Conservation (phyloP, 2,797 vertebrate genomes). For the Poecilia velifera region DNA sequence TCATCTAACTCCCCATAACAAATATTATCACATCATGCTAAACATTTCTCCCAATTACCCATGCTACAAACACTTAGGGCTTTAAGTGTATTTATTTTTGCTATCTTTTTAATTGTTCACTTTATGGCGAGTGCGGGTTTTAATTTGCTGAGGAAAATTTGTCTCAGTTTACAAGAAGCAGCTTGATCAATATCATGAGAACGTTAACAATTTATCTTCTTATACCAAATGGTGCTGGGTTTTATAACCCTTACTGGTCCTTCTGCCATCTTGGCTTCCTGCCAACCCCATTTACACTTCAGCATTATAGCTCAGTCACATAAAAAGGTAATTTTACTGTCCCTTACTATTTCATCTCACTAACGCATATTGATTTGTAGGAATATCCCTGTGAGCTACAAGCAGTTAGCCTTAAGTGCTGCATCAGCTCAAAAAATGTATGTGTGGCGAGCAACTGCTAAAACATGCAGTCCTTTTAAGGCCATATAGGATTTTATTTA, state of each 20-base stretch:
- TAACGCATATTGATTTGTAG: slow-evolving; percentile 75
- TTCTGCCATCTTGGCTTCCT: slow-evolving; percentile 52
- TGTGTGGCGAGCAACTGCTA: slow-evolving; percentile 52
- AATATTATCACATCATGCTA: background rate
- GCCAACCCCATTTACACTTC: slow-evolving; percentile 73
- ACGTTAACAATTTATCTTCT: slow-evolving; percentile 39
- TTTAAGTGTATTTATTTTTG: slow-evolving; percentile 6
- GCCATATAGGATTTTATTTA: slow-evolving; percentile 50
- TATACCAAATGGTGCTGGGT: slow-evolving; percentile 50
- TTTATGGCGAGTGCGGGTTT: slow-evolving; percentile 8
- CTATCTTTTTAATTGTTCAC: slow-evolving; percentile 4
- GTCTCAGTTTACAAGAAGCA: slow-evolving; percentile 49
- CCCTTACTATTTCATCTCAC: slow-evolving; percentile 71
- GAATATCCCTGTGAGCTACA: slow-evolving; percentile 71
- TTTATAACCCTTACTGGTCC: slow-evolving; percentile 54
- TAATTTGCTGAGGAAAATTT: slow-evolving; percentile 31
- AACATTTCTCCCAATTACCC: background rate
- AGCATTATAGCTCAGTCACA: slow-evolving; percentile 70
- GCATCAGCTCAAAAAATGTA: slow-evolving; percentile 65
- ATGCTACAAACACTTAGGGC: background rate
- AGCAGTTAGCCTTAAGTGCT: slow-evolving; percentile 51
- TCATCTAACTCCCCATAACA: background rate
- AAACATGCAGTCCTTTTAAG: slow-evolving; percentile 33
- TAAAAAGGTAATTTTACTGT: slow-evolving; percentile 74
- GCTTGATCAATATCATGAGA: slow-evolving; percentile 44